Evolutionary conservation across 2,888 invertebrate species (phyloP).

Genomic region (Hymenopus coronatus): DNA sequence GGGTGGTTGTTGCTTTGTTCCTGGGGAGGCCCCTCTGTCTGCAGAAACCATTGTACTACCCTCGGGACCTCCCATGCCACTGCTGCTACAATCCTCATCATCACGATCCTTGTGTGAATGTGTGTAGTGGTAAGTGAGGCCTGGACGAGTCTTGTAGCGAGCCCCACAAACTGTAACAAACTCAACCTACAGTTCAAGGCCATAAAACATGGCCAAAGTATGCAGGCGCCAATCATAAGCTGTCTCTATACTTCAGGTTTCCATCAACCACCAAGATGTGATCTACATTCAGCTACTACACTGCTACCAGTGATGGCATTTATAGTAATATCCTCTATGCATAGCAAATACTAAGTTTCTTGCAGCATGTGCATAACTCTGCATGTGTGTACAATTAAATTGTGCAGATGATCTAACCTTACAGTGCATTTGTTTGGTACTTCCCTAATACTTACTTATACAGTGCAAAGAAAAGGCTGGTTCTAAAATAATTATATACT

Average conservation of each 20-base stretch:
- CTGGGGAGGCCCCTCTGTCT: slow-evolving; percentile 30
- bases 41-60: slow-evolving; percentile 2
- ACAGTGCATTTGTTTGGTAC: background rate
- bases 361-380: background rate
- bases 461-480: background rate
- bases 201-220: background rate
- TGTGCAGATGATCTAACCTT: background rate
- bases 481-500: background rate
- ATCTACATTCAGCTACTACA: background rate
- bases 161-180: slow-evolving; percentile 84
- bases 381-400: background rate
- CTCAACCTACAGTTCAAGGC: slow-evolving; percentile 27
- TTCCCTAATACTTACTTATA: background rate
- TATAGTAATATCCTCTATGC: too few species aligned
- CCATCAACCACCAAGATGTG: background rate
- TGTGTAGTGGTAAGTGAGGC: slow-evolving; percentile 92
- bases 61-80: slow-evolving; percentile 23
- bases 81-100: slow-evolving; percentile 38
- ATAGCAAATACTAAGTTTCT: too few species aligned
- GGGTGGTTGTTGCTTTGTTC: slow-evolving; percentile 15
- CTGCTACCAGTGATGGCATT: background rate
- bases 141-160: slow-evolving; percentile 94
- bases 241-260: background rate
- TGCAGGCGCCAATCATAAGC: background rate
- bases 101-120: slow-evolving; percentile 70